Percentiles rank a stretch among this genome's conserved stretches.
These are phyloP conservation scores for Peromyscus maniculatus DNA, from an alignment of 2,113 vertebrate species.

Conservation along the genomic window DNA sequence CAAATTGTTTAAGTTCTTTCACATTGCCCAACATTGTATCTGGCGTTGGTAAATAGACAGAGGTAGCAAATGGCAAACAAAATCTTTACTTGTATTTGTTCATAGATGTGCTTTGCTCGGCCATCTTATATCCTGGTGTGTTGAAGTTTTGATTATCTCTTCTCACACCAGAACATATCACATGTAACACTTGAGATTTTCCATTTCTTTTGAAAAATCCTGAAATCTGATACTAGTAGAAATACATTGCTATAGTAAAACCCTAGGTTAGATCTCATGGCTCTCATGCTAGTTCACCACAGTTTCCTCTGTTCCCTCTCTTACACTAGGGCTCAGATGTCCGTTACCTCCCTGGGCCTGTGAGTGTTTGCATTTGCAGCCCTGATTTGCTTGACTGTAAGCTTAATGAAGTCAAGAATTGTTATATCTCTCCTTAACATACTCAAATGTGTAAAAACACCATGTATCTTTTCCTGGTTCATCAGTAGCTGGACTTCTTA, in stretches of 20 bases:
- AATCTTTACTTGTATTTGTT: slow-evolving; percentile 1
- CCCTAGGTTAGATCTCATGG: neutral
- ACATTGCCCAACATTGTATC: neutral
- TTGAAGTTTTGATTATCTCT: slow-evolving; percentile 44
- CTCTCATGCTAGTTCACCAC: fast-evolving
- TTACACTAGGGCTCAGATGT: neutral
- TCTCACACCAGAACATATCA: slow-evolving; percentile 19
- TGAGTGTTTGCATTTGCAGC: neutral
- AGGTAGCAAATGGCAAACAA: neutral
- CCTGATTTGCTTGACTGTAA: neutral
- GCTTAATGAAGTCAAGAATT: neutral
- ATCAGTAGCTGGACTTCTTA: neutral
- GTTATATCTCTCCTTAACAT: neutral
- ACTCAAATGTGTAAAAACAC: neutral
- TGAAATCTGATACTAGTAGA: neutral
- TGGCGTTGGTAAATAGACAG: neutral
- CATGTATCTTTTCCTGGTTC: neutral
- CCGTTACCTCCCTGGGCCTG: neutral
- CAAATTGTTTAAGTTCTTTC: neutral
- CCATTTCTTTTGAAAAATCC: neutral
- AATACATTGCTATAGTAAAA: neutral
- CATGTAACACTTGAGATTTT: neutral
- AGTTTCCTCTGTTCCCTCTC: neutral
- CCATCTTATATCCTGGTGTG: neutral
- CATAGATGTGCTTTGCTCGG: neutral